phyloP scores from a whole-genome alignment of 2,888 invertebrate species.

The Synergus japonicus region DNA sequence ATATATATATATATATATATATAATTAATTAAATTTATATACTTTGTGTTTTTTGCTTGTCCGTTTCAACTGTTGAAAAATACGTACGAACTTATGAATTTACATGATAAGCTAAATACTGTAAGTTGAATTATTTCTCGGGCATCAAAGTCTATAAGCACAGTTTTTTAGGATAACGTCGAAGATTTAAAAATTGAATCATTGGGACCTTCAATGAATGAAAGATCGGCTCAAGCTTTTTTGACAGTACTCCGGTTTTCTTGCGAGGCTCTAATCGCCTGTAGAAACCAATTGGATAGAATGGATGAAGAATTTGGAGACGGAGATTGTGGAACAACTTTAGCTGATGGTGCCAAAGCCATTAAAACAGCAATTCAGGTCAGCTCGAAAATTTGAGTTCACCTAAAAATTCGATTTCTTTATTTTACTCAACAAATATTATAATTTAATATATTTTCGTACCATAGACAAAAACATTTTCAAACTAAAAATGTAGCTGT shows the following conservation, averaged over 20 bases:
- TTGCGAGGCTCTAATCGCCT: constrained; percentile 80
- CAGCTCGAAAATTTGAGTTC: background rate
- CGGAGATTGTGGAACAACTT: constrained; percentile 86
- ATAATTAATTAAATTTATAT: too few relatives aligned
- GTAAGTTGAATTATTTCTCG: background rate
- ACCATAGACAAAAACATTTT: too few relatives aligned
- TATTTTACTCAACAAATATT: background rate
- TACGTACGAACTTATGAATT: too few relatives aligned
- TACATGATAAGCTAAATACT: too few relatives aligned
- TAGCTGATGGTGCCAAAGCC: constrained; percentile 77
- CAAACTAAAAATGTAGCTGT: too few relatives aligned
- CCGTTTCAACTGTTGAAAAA: too few relatives aligned
- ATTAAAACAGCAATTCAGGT: constrained; percentile 29
- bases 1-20: too few relatives aligned
- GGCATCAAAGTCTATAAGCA: background rate
- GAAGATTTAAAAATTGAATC: constrained; percentile 43
- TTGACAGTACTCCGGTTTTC: constrained; percentile 74
- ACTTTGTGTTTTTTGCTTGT: too few relatives aligned
- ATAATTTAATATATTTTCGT: too few relatives aligned
- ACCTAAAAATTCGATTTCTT: background rate
- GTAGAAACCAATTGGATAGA: constrained; percentile 81
- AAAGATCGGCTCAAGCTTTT: constrained; percentile 66
- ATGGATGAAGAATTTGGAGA: constrained; percentile 86
- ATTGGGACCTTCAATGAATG: constrained; percentile 71
- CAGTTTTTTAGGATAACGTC: background rate